Evolutionary conservation across 2,113 vertebrate genomes (phyloP), one percentile per base, ranked within the genome.

Genomic region (Grus americana): DNA sequence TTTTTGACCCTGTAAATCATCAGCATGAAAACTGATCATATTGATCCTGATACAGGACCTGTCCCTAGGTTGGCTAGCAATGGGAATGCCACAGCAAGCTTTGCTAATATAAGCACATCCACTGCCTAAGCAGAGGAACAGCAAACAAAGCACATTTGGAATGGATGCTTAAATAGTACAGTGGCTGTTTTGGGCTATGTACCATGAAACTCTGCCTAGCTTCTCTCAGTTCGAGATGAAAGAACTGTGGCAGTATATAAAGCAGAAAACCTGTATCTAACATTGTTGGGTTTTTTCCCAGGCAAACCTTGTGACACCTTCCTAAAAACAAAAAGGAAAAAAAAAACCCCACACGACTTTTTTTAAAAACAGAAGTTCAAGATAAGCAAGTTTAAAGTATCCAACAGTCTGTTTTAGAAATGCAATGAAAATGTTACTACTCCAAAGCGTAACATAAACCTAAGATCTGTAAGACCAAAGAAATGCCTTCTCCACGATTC

Each of bases 241-340:
- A 78, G 26, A 86, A 58, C 23, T 12, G 8, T 54, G 21, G 59
- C 3, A 52, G 40, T 4, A 40, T 8, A 66, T 3, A 71, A 66
- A 50, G 30, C 12, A 52, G 6, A 52, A 59, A 36, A 34, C 10
- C 0, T 2, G 10, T 13, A 11, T 9, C 7, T 32, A 5, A 1
- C 21, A 10, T 26, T 62, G 52, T 15, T 29, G 49, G 9, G 17
- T 47, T 24, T 49, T 67, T 63, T 49, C 19, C 47, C 19, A 57
- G 14, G 11, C 14, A 85, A 87, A 65, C 5, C 3, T 78, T 61
- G 17, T 71, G 52, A 75, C 6, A 52, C 3, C 17, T 47, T 50
- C 6, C 42, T 47, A 57, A 79, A 44, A 44, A 21, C 54, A 55
- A 55, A 47, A 47, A 47, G 20, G 7, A 47, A 47, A 18, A 55